Percentiles rank a stretch among this genome's conserved stretches.
Evolutionary conservation across 2,113 vertebrate species (phyloP).

Genomic region (Crypturellus undulatus): DNA sequence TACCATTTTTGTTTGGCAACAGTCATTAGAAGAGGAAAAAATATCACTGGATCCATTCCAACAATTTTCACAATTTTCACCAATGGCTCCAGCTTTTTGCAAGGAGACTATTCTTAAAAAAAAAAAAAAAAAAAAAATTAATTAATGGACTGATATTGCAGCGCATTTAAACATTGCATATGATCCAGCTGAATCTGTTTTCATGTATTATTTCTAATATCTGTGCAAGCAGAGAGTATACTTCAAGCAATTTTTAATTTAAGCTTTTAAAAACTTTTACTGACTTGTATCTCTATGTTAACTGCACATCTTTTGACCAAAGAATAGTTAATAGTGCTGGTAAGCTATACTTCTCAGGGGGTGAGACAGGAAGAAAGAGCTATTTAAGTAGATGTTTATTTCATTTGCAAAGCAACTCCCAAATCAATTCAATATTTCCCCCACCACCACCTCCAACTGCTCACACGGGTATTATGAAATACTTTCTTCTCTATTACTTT

Average conservation of each 20-base stretch:
- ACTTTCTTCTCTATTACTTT: background rate
- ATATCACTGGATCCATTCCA: too few species aligned
- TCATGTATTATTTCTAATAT: background rate
- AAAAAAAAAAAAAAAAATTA: too few species aligned
- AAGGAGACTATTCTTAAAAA: too few species aligned
- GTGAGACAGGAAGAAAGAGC: background rate
- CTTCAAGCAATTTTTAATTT: background rate
- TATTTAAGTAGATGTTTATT: background rate
- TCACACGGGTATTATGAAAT: background rate
- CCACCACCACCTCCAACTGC: background rate
- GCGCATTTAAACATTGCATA: background rate
- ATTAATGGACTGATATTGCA: too few species aligned
- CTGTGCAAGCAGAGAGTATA: background rate
- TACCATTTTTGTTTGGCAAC: too few species aligned
- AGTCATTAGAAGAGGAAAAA: too few species aligned
- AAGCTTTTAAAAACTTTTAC: background rate
- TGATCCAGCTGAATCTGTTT: background rate
- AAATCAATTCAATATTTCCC: background rate
- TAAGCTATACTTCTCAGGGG: background rate
- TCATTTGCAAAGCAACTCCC: background rate
- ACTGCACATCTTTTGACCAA: background rate
- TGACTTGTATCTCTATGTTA: too few species aligned
- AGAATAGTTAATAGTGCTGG: background rate
- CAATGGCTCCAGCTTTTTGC: too few species aligned
- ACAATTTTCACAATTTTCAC: too few species aligned